A percentile compares a stretch with the other conserved stretches of the same genome.
phyloP scores from a whole-genome alignment of 2,797 vertebrate species.

The Gephyroberyx darwinii region DNA sequence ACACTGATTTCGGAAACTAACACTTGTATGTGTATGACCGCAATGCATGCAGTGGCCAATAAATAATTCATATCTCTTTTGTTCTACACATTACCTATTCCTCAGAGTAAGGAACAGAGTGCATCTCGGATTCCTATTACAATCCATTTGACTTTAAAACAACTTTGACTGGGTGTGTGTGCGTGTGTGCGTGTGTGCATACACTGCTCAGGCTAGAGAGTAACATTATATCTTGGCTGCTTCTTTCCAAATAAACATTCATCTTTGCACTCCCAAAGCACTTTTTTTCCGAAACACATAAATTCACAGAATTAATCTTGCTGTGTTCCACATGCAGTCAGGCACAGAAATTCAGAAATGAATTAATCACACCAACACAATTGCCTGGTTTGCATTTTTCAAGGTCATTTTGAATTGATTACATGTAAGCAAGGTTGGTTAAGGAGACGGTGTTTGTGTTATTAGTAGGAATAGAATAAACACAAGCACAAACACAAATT shows the following conservation, averaged over 20 bases:
- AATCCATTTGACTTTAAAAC: conserved; percentile 86
- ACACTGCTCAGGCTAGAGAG: conserved; percentile 22
- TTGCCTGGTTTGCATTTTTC: conserved; percentile 66
- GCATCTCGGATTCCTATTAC: conserved; percentile 75
- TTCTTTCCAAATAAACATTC: conserved; percentile 66
- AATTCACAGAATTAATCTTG: conserved; percentile 68
- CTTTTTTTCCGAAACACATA: conserved; percentile 57
- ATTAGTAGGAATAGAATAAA: conserved; percentile 36
- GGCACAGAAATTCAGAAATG: conserved; percentile 57
- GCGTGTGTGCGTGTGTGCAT: conserved; percentile 10
- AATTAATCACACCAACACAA: conserved; percentile 69
- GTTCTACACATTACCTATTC: conserved; percentile 82
- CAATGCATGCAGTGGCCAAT: conserved; percentile 68
- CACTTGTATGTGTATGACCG: conserved; percentile 76
- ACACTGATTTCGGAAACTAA: conserved; percentile 63
- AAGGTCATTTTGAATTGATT: conserved; percentile 68
- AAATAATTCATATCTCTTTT: conserved; percentile 83
- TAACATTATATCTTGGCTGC: conserved; percentile 56
- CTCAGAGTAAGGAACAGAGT: conserved; percentile 70
- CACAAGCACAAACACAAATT: conserved; percentile 26
- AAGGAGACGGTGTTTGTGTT: conserved; percentile 43
- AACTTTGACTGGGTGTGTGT: conserved; percentile 75
- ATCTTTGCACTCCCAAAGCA: conserved; percentile 57
- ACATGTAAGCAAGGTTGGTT: conserved; percentile 50
- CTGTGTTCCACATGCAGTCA: conserved; percentile 57